Conservation (phyloP, 2,797 vertebrate species). For the Protonibea diacanthus region DNA sequence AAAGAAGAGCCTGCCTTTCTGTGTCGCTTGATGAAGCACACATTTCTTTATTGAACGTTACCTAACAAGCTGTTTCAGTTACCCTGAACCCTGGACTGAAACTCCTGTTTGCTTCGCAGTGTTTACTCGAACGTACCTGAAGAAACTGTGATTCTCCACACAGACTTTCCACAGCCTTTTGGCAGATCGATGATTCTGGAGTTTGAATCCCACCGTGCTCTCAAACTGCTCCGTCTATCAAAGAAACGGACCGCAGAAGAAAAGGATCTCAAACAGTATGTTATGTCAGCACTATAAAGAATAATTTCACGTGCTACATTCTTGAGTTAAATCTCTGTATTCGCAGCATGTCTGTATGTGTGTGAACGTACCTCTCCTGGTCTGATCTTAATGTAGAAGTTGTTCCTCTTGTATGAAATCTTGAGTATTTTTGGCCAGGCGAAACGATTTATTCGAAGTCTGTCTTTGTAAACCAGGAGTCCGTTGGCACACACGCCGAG, state of each 20-base stretch:
- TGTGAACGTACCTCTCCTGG: slow-evolving; percentile 93
- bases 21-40: neutral
- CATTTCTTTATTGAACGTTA: neutral
- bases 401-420: slow-evolving; percentile 98
- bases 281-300: neutral
- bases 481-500: slow-evolving; percentile 97
- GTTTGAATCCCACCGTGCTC: slow-evolving; percentile 98
- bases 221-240: slow-evolving; percentile 96
- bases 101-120: neutral
- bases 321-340: neutral
- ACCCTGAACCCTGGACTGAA: neutral
- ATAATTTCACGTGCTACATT: neutral
- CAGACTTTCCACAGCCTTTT: slow-evolving; percentile 99
- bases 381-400: slow-evolving; percentile 99
- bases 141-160: slow-evolving; percentile 99
- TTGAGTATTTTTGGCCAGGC: slow-evolving; percentile 99
- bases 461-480: slow-evolving; percentile 97
- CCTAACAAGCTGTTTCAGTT: neutral
- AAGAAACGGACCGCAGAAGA: slow-evolving; percentile 30
- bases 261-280: neutral
- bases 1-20: neutral
- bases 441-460: slow-evolving; percentile 97
- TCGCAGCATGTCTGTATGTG: neutral
- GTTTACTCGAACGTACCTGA: slow-evolving; percentile 87
- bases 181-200: slow-evolving; percentile 95